Evolutionary conservation across 2,113 vertebrate genomes (phyloP).

Genomic region (Crocuta crocuta): DNA sequence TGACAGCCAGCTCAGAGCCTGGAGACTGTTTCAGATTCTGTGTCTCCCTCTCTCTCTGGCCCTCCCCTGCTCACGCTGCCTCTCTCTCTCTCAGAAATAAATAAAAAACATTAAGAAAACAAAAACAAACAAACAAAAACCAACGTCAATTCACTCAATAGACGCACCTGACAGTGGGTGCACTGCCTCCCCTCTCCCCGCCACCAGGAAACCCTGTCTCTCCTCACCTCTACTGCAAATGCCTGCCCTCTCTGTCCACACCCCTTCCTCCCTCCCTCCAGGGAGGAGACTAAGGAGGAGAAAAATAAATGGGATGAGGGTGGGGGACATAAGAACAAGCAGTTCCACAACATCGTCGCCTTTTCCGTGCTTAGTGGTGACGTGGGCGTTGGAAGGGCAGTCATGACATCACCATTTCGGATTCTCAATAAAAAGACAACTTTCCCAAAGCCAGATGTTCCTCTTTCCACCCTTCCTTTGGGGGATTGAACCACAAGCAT

Average conservation of each 20-base stretch:
- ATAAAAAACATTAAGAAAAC: too few relatives aligned
- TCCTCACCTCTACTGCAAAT: neutral
- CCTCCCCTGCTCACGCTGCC: too few relatives aligned
- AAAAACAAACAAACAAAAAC: too few relatives aligned
- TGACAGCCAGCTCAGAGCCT: too few relatives aligned
- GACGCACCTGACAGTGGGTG: neutral
- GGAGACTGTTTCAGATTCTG: too few relatives aligned
- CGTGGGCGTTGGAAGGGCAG: neutral
- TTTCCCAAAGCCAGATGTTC: neutral
- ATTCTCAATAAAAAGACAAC: slow-evolving; percentile 32
- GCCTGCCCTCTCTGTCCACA: neutral
- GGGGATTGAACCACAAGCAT: slow-evolving; percentile 51
- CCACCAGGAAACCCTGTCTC: neutral
- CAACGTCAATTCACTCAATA: neutral
- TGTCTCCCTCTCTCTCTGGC: too few relatives aligned
- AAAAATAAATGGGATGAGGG: neutral
- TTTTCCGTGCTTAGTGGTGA: neutral
- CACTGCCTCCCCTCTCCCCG: neutral
- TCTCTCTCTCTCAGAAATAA: too few relatives aligned
- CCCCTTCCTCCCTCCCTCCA: neutral
- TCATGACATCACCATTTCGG: neutral
- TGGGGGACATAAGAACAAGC: too few relatives aligned
- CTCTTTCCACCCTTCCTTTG: slow-evolving; percentile 58
- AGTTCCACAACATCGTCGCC: neutral
- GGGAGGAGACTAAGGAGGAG: neutral